These are phyloP conservation scores for Meloidogyne floridensis DNA, from an alignment of 1,140 invertebrate species.

Conservation along the genomic window DNA sequence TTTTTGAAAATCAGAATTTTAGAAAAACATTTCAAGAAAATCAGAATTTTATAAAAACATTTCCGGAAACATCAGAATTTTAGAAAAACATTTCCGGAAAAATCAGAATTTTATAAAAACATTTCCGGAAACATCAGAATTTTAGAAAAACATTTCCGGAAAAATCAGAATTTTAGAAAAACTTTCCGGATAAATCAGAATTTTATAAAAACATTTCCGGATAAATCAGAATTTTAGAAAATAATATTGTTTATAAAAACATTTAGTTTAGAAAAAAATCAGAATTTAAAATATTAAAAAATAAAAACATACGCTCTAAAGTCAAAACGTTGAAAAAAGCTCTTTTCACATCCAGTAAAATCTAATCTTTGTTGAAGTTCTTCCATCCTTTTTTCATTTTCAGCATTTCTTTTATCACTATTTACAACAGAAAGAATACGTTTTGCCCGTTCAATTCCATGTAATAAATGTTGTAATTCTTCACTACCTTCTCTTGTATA, in stretches of 20 bases:
- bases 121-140: too few species aligned
- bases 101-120: too few species aligned
- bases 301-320: conserved; percentile 70
- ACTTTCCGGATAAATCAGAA: too few species aligned
- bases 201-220: too few species aligned
- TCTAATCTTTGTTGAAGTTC: conserved; percentile 86
- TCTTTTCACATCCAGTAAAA: conserved; percentile 27
- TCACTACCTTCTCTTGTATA: conserved; percentile 68
- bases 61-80: too few species aligned
- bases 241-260: neutral
- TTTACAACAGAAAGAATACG: conserved; percentile 88
- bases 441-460: conserved; percentile 55
- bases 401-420: conserved; percentile 85
- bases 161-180: too few species aligned
- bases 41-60: too few species aligned
- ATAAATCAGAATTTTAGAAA: too few species aligned
- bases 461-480: conserved; percentile 52
- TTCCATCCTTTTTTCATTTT: conserved; percentile 81
- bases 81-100: too few species aligned
- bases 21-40: neutral
- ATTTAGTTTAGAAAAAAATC: too few species aligned
- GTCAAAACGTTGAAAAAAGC: conserved; percentile 67
- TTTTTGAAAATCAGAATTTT: neutral
- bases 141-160: too few species aligned
- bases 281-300: conserved; percentile 41